These are phyloP conservation scores for Dendrolimus houi DNA, from an alignment of 2,888 invertebrate genomes.

Conservation along the genomic window DNA sequence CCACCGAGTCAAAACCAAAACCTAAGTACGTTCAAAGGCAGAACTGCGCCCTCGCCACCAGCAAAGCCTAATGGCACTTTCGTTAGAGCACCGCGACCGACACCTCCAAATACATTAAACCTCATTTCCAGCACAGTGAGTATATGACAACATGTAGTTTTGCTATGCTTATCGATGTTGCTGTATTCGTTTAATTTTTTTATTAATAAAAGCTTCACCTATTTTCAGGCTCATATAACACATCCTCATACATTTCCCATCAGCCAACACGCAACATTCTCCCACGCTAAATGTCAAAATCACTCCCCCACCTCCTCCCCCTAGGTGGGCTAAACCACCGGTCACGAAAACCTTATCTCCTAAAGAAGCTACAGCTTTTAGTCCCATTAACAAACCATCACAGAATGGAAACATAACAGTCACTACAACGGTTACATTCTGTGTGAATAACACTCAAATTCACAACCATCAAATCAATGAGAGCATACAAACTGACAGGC, in stretches of 20 bases:
- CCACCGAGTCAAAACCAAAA: conserved; percentile 64
- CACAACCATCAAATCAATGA: conserved; percentile 72
- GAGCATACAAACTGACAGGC: conserved; percentile 61
- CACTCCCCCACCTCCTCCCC: conserved; percentile 89
- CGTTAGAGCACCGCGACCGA: conserved; percentile 82
- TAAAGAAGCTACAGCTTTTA: conserved; percentile 56
- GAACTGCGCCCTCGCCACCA: conserved; percentile 73
- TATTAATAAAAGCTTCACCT: conserved; percentile 50
- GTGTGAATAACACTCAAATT: conserved; percentile 79
- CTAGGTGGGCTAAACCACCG: conserved; percentile 89
- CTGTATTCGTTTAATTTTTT: conserved; percentile 14
- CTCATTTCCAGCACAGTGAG: conserved; percentile 78
- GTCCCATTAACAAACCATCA: conserved; percentile 61
- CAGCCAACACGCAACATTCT: conserved; percentile 53
- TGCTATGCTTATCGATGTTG: not conserved
- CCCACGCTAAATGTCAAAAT: conserved; percentile 59
- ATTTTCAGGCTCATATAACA: conserved; percentile 75
- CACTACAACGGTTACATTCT: conserved; percentile 91
- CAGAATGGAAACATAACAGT: conserved; percentile 86
- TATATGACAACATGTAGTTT: conserved; percentile 14
- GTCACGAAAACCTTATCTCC: conserved; percentile 68
- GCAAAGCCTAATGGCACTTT: conserved; percentile 61
- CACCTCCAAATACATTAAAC: conserved; percentile 89
- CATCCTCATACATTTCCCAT: conserved; percentile 70
- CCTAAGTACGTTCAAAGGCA: conserved; percentile 83